A percentile compares a stretch with the other conserved stretches of the same genome.
phyloP scores from a whole-genome alignment of 2,888 invertebrate genomes.

The Oscheius sp. region DNA sequence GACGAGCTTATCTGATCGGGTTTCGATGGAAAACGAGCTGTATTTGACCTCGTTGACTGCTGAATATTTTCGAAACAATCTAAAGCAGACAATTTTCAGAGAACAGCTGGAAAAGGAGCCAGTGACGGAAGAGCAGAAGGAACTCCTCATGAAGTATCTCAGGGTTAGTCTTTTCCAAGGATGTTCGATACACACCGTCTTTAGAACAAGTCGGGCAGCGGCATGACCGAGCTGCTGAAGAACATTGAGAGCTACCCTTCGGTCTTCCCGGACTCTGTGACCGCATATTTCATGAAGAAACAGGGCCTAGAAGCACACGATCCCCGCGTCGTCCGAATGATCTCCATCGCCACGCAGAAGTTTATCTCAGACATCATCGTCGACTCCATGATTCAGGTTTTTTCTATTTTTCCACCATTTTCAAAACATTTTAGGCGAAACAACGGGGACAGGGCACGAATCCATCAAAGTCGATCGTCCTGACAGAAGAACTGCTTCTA shows the following conservation, averaged over 20 bases:
- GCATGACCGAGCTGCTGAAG: conserved; percentile 83
- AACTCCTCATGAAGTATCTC: conserved; percentile 39
- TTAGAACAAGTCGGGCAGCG: too few relatives aligned
- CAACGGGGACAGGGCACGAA: neutral
- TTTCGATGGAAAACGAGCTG: too few relatives aligned
- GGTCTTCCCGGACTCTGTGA: conserved; percentile 93
- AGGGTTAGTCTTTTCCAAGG: conserved; percentile 23
- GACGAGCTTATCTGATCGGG: too few relatives aligned
- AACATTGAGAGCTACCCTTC: conserved; percentile 95
- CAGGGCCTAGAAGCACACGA: conserved; percentile 92
- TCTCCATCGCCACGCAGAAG: conserved; percentile 95
- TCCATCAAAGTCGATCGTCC: conserved; percentile 80
- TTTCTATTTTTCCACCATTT: neutral
- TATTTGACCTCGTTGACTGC: too few relatives aligned
- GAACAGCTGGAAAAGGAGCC: conserved; percentile 44
- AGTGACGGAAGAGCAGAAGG: conserved; percentile 41
- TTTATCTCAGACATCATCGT: conserved; percentile 89
- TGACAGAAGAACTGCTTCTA: conserved; percentile 88
- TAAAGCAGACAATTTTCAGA: conserved; percentile 31
- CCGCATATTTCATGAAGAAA: conserved; percentile 86
- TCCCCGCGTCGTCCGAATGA: conserved; percentile 83
- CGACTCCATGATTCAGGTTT: conserved; percentile 91
- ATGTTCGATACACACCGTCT: neutral
- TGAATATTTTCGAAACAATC: too few relatives aligned
- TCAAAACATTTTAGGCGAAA: conserved; percentile 10